phyloP scores from a whole-genome alignment of 1,140 invertebrate genomes.

The Ladona fulva region DNA sequence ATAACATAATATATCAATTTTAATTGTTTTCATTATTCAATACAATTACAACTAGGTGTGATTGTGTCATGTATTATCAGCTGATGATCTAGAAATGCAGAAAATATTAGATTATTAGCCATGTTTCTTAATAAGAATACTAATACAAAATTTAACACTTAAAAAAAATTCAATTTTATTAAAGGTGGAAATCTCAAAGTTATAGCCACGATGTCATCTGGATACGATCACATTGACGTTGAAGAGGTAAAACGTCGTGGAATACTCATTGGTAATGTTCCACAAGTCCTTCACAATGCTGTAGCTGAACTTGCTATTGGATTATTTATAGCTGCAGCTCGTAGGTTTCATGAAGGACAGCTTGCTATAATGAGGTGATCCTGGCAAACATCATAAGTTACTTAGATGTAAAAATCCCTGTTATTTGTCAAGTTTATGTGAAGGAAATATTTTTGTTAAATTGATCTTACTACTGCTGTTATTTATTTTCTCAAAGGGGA shows the following conservation, averaged over 20 bases:
- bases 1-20: too few species aligned
- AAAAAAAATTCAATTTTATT: too few species aligned
- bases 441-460: too few species aligned
- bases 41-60: background rate
- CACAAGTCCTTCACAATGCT: slow-evolving; percentile 64
- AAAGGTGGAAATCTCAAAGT: slow-evolving; percentile 53
- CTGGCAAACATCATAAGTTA: too few species aligned
- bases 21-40: background rate
- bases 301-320: slow-evolving; percentile 77
- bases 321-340: slow-evolving; percentile 60
- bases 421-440: too few species aligned
- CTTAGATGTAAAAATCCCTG: too few species aligned
- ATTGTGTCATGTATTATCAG: background rate
- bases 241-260: slow-evolving; percentile 51
- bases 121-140: too few species aligned
- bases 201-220: slow-evolving; percentile 65
- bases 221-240: slow-evolving; percentile 63
- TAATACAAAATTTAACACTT: too few species aligned
- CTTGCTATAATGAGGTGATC: slow-evolving; percentile 40
- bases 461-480: too few species aligned
- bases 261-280: slow-evolving; percentile 69
- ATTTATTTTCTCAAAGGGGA: too few species aligned
- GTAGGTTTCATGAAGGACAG: slow-evolving; percentile 64
- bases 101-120: too few species aligned
- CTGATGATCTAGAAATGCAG: background rate